Evolutionary conservation across 2,797 vertebrate genomes (phyloP), one percentile per base, ranked within the genome.

Genomic region (Eospalax fontanierii): DNA sequence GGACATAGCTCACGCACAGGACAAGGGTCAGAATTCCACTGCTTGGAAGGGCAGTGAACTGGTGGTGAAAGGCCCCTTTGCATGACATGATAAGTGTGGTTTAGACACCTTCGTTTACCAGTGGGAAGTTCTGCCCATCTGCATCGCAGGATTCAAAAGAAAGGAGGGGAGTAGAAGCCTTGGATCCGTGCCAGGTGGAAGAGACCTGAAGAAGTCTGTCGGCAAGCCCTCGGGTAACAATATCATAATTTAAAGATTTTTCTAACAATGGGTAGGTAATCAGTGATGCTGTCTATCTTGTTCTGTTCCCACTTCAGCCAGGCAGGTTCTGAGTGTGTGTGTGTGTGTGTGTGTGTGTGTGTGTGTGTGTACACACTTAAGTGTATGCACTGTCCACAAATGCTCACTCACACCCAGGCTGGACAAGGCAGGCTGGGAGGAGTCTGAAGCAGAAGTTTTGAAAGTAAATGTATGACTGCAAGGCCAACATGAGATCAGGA

Each of bases 181-280:
- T 98, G 98, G 98, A 97, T 97, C 96, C 92, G 61, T 82, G 97
- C 98, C 98, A 99, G 97, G 97, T 91, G 95, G 95, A 96, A 80
- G 90, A 98, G 97, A 97, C 96, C 98, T 24, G 97, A 98, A 97
- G 96, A 96, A 97, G 97, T 98, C 98, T 98, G 98, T 98, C 98
- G 98, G 97, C 94, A 96, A 98, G 98, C 97, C 98, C 98, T 98
- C 97, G 98, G 98, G 98, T 98, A 98, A 98, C 97, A 97, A 97
- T 97, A 98, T 98, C 97, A 97, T 98, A 97, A 98, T 98, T 98
- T 98, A 97, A 98, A 97, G 97, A 97, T 97, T 97, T 92, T 96
- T 97, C 97, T 97, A 98, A 98, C 98, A 98, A 98, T 97, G 96
- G 90, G 94, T 93, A 96, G 97, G 97, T 98, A 98, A 98, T 98